Evolutionary conservation across 2,888 invertebrate genomes (phyloP).

Genomic region (Branchellion lobata): DNA sequence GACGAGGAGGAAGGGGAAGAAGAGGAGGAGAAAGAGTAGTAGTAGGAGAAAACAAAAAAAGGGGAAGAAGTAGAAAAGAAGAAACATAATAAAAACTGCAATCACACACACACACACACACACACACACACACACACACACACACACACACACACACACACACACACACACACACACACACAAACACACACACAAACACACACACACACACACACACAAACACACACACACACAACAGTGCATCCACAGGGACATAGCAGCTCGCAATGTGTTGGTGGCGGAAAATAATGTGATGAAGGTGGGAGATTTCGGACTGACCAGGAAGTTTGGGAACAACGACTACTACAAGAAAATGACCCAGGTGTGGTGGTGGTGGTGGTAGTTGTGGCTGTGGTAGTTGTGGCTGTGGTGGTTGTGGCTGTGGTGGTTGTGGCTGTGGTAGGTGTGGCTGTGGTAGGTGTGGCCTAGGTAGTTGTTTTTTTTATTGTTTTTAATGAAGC

Average conservation of each 20-base stretch:
- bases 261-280: conserved; percentile 91
- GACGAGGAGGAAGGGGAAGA: too few relatives aligned
- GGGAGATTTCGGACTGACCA: conserved; percentile 94
- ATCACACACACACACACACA: too few relatives aligned
- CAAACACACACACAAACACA: too few relatives aligned
- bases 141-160: neutral
- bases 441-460: too few relatives aligned
- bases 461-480: too few relatives aligned
- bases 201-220: neutral
- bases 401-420: too few relatives aligned
- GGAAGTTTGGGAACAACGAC: conserved; percentile 84
- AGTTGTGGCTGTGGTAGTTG: neutral
- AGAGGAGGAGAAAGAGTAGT: too few relatives aligned
- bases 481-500: too few relatives aligned
- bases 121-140: neutral
- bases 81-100: too few relatives aligned
- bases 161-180: neutral
- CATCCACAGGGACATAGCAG: conserved; percentile 94
- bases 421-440: too few relatives aligned
- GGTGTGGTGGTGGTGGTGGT: conserved; percentile 56
- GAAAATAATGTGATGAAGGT: conserved; percentile 93
- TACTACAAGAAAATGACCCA: conserved; percentile 96
- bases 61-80: too few relatives aligned
- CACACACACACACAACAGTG: conserved; percentile 68
- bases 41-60: too few relatives aligned